Evolutionary conservation across 2,113 vertebrate genomes (phyloP).

Genomic region (Craseonycteris thonglongyai): DNA sequence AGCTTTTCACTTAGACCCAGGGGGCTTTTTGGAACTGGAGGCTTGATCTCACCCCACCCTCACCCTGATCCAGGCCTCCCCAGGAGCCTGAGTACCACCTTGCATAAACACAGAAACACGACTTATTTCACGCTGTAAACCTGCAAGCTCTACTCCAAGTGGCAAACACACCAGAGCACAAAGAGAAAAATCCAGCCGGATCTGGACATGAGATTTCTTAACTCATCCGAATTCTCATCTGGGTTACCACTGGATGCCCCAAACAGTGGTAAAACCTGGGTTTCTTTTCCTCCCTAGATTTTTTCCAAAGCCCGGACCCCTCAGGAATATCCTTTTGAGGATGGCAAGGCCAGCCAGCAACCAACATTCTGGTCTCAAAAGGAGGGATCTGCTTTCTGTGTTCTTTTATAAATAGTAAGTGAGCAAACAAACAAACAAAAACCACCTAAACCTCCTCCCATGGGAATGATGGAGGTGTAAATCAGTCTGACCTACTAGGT

Average conservation of each 20-base stretch:
- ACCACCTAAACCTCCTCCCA: not conserved
- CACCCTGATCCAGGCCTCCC: not conserved
- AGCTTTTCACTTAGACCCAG: constrained; percentile 46
- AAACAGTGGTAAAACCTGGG: not conserved
- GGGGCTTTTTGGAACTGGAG: not conserved
- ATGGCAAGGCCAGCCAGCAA: not conserved
- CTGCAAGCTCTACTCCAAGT: not conserved
- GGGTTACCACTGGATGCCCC: not conserved
- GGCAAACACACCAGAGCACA: not conserved
- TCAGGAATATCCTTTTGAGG: not conserved
- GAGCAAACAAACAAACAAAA: not conserved
- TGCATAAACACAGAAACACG: not conserved
- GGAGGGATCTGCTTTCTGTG: not conserved
- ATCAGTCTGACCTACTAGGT: not conserved
- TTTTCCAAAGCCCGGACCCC: not conserved
- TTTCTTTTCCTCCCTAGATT: not conserved
- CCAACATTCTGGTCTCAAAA: not conserved
- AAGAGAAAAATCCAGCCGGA: not conserved
- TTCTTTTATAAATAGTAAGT: not conserved
- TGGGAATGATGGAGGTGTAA: not conserved
- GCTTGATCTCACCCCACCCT: constrained; percentile 31
- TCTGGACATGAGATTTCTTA: not conserved
- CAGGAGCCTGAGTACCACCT: not conserved
- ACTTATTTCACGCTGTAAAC: not conserved
- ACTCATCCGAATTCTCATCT: not conserved